Evolutionary conservation across 1,140 invertebrate species (phyloP).

Genomic region (Bombus vancouverensis): DNA sequence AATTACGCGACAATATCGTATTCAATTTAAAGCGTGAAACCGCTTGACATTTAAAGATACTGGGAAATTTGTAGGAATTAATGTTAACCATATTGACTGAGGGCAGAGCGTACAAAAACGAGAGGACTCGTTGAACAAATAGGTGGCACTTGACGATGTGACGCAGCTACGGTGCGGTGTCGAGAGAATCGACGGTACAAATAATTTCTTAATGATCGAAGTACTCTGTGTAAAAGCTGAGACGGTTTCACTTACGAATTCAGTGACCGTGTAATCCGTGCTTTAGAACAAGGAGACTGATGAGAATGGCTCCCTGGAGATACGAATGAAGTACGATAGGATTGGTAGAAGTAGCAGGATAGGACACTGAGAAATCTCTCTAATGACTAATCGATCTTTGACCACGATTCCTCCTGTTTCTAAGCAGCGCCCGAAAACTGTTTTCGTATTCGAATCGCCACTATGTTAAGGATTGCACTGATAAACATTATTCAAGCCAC

Average conservation of each 20-base stretch:
- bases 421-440: constrained; percentile 43
- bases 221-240: constrained; percentile 37
- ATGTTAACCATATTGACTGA: neutral
- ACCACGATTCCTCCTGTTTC: constrained; percentile 52
- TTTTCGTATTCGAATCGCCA: constrained; percentile 57
- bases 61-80: neutral
- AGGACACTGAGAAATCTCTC: constrained; percentile 22
- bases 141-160: neutral
- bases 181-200: neutral
- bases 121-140: neutral
- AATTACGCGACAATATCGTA: neutral
- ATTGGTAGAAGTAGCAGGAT: neutral
- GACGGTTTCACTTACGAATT: constrained; percentile 67
- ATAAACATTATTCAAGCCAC: constrained; percentile 47
- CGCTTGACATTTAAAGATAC: neutral
- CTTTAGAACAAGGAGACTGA: constrained; percentile 58
- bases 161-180: neutral
- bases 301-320: constrained; percentile 61
- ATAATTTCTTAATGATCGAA: constrained; percentile 33
- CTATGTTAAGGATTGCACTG: constrained; percentile 4
- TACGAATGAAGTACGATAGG: constrained; percentile 51
- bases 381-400: constrained; percentile 67
- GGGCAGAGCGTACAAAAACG: neutral
- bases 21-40: neutral
- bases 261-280: constrained; percentile 61